A percentile compares a stretch with the other conserved stretches of the same genome.
Conservation (phyloP, 2,113 vertebrate species). For the Podilymbus podiceps region DNA sequence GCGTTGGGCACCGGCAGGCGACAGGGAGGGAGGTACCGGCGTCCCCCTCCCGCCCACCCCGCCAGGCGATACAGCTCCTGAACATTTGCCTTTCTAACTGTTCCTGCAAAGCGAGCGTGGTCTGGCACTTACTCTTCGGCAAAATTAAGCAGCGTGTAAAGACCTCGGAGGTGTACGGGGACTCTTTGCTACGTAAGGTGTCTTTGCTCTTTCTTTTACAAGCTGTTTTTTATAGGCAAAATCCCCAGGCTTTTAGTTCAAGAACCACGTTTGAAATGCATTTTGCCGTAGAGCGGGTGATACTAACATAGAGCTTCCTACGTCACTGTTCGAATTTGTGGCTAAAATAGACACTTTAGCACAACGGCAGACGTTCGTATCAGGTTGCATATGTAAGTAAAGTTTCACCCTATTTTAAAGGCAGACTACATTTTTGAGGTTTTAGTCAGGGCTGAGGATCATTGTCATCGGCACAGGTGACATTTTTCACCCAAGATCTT, state of each 20-base stretch:
- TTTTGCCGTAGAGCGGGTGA: neutral
- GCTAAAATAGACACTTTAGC: neutral
- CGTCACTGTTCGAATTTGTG: neutral
- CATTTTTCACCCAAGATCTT: neutral
- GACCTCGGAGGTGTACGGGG: neutral
- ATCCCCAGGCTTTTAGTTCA: neutral
- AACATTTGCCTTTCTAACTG: neutral
- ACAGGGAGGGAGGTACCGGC: neutral
- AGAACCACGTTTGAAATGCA: accelerated
- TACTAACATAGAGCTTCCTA: neutral
- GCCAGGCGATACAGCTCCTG: neutral
- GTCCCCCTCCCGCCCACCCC: neutral
- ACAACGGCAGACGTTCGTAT: neutral
- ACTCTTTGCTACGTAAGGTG: neutral
- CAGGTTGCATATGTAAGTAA: neutral
- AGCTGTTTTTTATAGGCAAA: neutral
- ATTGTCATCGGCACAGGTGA: neutral
- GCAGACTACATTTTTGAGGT: neutral
- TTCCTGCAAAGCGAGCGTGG: accelerated
- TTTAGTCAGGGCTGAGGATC: neutral
- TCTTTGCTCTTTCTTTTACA: neutral
- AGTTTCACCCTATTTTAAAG: neutral
- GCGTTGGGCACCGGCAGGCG: neutral
- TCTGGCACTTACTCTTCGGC: neutral
- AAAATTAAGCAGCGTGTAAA: neutral